Conservation (phyloP, 2,113 vertebrate species). For the Chionis minor region DNA sequence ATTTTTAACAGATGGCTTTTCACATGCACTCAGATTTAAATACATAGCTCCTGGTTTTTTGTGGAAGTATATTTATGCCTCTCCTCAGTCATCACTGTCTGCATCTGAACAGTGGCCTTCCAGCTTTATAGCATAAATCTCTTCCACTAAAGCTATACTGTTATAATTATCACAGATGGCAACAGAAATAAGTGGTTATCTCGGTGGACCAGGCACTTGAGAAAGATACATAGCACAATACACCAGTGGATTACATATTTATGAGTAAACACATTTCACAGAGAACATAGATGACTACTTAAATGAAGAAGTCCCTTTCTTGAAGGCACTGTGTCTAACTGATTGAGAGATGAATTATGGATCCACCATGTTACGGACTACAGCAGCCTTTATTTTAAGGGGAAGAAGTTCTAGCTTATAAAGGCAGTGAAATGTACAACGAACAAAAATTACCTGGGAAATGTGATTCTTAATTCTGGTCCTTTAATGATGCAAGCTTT, state of each 20-base stretch:
- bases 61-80: neutral
- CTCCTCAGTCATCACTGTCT: neutral
- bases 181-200: constrained; percentile 33
- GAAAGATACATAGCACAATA: neutral
- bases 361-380: neutral
- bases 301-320: neutral
- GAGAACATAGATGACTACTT: neutral
- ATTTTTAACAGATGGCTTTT: neutral
- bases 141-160: neutral
- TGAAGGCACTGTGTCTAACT: neutral
- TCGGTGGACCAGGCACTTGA: neutral
- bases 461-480: neutral
- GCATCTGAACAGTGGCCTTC: neutral
- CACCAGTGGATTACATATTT: constrained; percentile 2
- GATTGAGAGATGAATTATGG: neutral
- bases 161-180: constrained; percentile 21
- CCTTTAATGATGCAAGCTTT: neutral
- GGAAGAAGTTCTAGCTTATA: neutral
- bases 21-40: neutral
- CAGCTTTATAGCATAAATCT: constrained; percentile 1
- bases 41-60: neutral
- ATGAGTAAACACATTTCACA: constrained; percentile 46
- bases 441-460: neutral
- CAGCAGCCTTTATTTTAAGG: neutral
- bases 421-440: neutral